A percentile compares a stretch with the other conserved stretches of the same genome.
These are phyloP conservation scores for Diploscapter pachys DNA, from an alignment of 1,140 invertebrate genomes.

Conservation along the genomic window DNA sequence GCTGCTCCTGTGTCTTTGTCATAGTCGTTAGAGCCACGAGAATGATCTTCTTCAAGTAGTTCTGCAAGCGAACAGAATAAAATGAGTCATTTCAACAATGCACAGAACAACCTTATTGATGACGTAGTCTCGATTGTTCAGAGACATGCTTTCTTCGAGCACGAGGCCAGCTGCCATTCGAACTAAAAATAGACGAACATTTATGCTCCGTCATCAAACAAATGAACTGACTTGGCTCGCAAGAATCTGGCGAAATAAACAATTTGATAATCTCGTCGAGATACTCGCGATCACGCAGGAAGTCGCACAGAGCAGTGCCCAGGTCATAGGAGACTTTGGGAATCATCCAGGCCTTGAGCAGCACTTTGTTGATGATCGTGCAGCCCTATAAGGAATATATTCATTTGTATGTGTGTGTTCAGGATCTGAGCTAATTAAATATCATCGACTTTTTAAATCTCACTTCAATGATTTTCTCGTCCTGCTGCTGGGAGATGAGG, in stretches of 20 bases:
- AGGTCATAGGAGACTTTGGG: slow-evolving; percentile 58
- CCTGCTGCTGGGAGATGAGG: slow-evolving; percentile 41
- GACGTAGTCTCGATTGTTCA: slow-evolving; percentile 88
- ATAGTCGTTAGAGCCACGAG: slow-evolving; percentile 74
- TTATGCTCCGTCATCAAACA: not conserved
- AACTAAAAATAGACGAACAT: slow-evolving; percentile 47
- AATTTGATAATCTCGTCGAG: slow-evolving; percentile 50
- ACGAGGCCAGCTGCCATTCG: slow-evolving; percentile 64
- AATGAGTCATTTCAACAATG: not conserved
- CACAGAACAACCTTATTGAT: slow-evolving; percentile 69
- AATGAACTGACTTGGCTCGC: slow-evolving; percentile 41
- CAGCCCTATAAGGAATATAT: slow-evolving; percentile 38
- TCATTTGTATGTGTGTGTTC: not conserved
- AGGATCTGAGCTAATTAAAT: no score
- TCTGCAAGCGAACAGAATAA: slow-evolving; percentile 56
- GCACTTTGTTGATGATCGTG: slow-evolving; percentile 52
- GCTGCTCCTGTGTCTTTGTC: slow-evolving; percentile 68
- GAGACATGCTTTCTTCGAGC: slow-evolving; percentile 88
- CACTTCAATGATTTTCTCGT: slow-evolving; percentile 47
- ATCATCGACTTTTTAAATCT: not conserved
- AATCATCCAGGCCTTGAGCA: slow-evolving; percentile 58
- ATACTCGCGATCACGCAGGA: slow-evolving; percentile 52
- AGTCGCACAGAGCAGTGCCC: slow-evolving; percentile 55
- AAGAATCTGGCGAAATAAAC: slow-evolving; percentile 44
- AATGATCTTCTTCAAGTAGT: slow-evolving; percentile 75